phyloP scores from a whole-genome alignment of 2,888 invertebrate genomes.

The Entomobrya multifasciata region DNA sequence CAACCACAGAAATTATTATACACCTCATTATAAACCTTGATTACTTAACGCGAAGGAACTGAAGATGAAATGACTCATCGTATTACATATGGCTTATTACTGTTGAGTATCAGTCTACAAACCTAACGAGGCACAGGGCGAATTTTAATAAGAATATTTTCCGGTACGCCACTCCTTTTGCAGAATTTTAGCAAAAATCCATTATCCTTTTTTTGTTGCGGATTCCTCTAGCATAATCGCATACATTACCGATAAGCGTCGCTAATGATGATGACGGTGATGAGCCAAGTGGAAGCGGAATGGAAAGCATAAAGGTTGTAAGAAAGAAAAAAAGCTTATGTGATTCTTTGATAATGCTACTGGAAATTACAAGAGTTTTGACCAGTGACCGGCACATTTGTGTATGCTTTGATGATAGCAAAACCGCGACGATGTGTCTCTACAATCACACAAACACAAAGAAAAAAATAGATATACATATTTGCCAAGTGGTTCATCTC shows the following conservation, averaged over 20 bases:
- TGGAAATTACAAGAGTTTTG: background rate
- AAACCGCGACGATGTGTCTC: conserved; percentile 35
- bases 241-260: too few species aligned
- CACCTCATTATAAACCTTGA: conserved; percentile 21
- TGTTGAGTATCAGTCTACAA: too few species aligned
- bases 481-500: conserved; percentile 29
- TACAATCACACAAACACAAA: background rate
- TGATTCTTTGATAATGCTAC: too few species aligned
- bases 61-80: conserved; percentile 34
- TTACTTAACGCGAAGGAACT: conserved; percentile 26
- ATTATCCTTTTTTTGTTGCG: too few species aligned
- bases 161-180: conserved; percentile 1
- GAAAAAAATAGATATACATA: background rate
- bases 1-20: conserved; percentile 7
- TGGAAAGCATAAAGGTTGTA: too few species aligned
- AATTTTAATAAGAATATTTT: conserved; percentile 19
- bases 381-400: conserved; percentile 36
- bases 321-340: background rate
- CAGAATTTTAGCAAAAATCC: too few species aligned
- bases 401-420: conserved; percentile 41
- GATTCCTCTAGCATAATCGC: too few species aligned
- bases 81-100: too few species aligned
- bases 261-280: background rate
- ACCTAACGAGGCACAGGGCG: conserved; percentile 1
- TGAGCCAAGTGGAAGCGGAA: conserved; percentile 46